A percentile compares a stretch with the other conserved stretches of the same genome.
Evolutionary conservation across 2,888 invertebrate genomes (phyloP).

Genomic region (Noctua janthe): DNA sequence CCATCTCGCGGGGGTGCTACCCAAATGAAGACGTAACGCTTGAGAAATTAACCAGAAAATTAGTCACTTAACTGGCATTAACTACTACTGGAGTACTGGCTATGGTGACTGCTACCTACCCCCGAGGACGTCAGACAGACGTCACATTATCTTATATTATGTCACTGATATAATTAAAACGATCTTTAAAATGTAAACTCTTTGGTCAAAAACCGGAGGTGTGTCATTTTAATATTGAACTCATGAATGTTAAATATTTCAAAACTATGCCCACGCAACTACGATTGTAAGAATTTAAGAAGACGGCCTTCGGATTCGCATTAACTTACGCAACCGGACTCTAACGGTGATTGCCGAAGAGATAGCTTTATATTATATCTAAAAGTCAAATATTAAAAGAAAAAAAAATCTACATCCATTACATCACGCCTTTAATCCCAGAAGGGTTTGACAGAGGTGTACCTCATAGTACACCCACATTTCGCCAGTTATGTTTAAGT

Average conservation of each 20-base stretch:
- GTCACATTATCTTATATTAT: neutral
- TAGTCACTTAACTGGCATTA: too few species aligned
- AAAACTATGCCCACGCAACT: conserved; percentile 8
- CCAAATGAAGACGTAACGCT: too few species aligned
- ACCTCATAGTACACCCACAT: neutral
- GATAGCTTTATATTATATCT: neutral
- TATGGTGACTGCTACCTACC: neutral
- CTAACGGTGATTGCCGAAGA: conserved; percentile 31
- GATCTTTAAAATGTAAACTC: neutral
- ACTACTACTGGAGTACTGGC: too few species aligned
- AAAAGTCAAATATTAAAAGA: neutral
- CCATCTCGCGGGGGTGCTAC: too few species aligned
- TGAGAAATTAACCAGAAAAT: too few species aligned
- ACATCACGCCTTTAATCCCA: neutral
- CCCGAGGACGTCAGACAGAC: too few species aligned
- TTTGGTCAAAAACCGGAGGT: conserved; percentile 11
- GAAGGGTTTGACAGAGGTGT: neutral
- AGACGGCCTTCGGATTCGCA: conserved; percentile 45
- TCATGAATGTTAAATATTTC: conserved; percentile 14
- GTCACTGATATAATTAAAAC: neutral
- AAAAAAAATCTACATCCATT: too few species aligned
- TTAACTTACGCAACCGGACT: conserved; percentile 25
- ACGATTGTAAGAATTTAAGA: conserved; percentile 19
- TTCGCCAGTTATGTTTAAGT: neutral
- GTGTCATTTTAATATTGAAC: conserved; percentile 33